Evolutionary conservation across 2,888 invertebrate genomes (phyloP), one percentile per base, ranked within the genome.

Genomic region (Pheosia gnoma): DNA sequence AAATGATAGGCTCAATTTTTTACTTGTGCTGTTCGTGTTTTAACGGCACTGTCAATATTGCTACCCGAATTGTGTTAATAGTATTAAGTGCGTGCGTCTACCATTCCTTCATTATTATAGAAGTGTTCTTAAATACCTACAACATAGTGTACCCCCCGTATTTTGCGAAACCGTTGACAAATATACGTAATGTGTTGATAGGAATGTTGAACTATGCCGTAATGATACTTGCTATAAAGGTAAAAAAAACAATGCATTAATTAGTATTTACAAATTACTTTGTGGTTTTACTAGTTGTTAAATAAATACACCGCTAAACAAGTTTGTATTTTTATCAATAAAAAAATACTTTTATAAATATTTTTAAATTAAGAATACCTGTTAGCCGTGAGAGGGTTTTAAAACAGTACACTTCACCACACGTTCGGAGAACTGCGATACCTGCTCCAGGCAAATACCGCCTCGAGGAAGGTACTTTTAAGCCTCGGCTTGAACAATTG

Each of bases 121-220:
- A 93, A 83, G 84, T 93, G 72, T 84, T 91, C 58, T 63, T 92
- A 11, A 90, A 93, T 62, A 90, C 87, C 71, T 90, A 85, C 53
- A 82, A 86, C 62, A 75, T 83, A 45, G 80, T 91, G 70, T 93
- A 90, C 61, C 91, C 91, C 0, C 87, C 89, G 36, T 86, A 84
- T 71, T 76, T 93, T 58, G 80, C 85, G 0, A 83, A 84, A 37
- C 75, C 82, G 6, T 65, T 88, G 4, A 64, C 66, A 4, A 72
- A 60, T 47, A 60, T 81, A 3, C 75, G 83, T 43, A 69, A 65
- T 65, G 61, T 68, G 49, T 67, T 82, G 8, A 63, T 74, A 0
- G 59, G 63, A 45, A 67, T 85, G 0, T 62, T 69, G 3, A 65
- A 59, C 51, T 69, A 72, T 72, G 58, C 74, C 25, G 61, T 89